Evolutionary conservation across 2,113 vertebrate genomes (phyloP).

Genomic region (Triplophysa siluroides): DNA sequence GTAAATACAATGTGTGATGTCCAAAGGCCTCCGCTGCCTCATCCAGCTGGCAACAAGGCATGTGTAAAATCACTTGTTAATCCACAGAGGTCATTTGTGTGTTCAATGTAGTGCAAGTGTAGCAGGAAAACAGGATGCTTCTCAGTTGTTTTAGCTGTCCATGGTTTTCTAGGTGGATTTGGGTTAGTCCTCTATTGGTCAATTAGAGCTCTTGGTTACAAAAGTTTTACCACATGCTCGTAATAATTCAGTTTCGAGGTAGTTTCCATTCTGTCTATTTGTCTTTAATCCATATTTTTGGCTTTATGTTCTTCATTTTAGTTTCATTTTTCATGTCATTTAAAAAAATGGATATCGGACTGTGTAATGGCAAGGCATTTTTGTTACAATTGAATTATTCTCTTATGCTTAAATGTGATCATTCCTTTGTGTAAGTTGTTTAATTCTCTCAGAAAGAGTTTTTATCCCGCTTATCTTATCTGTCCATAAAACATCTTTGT

Average conservation of each 20-base stretch:
- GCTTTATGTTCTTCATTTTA: not conserved
- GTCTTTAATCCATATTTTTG: not conserved
- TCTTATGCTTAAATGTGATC: too few relatives aligned
- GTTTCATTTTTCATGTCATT: not conserved
- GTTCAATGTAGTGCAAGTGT: constrained; percentile 28
- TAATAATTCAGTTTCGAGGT: not conserved
- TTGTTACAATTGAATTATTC: too few relatives aligned
- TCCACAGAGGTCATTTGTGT: constrained; percentile 18
- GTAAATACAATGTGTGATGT: constrained; percentile 44
- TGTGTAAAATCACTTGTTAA: constrained; percentile 42
- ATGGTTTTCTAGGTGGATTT: not conserved
- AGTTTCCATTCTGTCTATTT: not conserved
- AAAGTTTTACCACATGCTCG: not conserved
- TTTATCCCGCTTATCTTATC: too few relatives aligned
- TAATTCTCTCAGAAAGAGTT: too few relatives aligned
- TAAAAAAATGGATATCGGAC: not conserved
- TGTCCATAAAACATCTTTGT: too few relatives aligned
- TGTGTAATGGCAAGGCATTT: too few relatives aligned
- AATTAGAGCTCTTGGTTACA: not conserved
- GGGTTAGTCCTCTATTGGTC: constrained; percentile 15
- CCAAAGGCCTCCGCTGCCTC: constrained; percentile 36
- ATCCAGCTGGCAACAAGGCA: constrained; percentile 44
- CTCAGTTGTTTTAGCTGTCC: constrained; percentile 7
- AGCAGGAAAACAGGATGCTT: constrained; percentile 38
- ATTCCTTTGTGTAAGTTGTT: too few relatives aligned